Percentiles rank a stretch among this genome's conserved stretches.
phyloP scores from a whole-genome alignment of 2,888 invertebrate genomes.

The Liodrosophila aerea region DNA sequence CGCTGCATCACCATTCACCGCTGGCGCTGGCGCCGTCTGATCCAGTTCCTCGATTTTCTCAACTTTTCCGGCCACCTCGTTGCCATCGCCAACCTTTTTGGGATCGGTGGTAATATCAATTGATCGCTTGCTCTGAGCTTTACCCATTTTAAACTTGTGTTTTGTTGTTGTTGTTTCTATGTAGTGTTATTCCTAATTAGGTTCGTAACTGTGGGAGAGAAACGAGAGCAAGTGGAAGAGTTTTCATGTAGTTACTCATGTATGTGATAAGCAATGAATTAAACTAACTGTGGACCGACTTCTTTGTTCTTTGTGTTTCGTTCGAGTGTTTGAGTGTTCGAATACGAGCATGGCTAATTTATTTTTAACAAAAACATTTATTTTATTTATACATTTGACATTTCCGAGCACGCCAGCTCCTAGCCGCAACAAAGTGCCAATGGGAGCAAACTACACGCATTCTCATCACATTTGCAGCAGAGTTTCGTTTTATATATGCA shows the following conservation, averaged over 20 bases:
- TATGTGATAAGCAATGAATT: too few relatives aligned
- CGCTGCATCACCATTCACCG: constrained; percentile 86
- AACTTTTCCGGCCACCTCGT: constrained; percentile 87
- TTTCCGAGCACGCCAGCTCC: constrained; percentile 56
- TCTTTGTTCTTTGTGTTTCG: constrained; percentile 1
- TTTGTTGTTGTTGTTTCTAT: constrained; percentile 46
- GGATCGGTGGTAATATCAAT: constrained; percentile 91
- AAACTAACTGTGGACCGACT: too few relatives aligned
- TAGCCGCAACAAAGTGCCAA: neutral
- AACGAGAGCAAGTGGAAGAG: neutral
- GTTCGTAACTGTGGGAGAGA: constrained; percentile 30
- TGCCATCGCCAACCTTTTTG: constrained; percentile 83
- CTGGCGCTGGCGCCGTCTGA: constrained; percentile 80
- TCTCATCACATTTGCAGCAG: neutral
- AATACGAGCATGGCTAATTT: constrained; percentile 13
- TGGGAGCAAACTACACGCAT: neutral
- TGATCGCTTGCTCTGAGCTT: constrained; percentile 93
- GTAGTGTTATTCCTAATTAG: constrained; percentile 80
- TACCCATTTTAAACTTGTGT: constrained; percentile 86
- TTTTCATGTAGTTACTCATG: too few relatives aligned
- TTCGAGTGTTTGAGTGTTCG: too few relatives aligned
- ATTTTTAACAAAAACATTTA: constrained; percentile 9
- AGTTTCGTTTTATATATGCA: neutral
- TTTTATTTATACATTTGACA: constrained; percentile 65
- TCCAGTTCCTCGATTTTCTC: constrained; percentile 90